Evolutionary conservation across 2,113 vertebrate species (phyloP), one percentile per base, ranked within the genome.

Genomic region (Leptosomus discolor): DNA sequence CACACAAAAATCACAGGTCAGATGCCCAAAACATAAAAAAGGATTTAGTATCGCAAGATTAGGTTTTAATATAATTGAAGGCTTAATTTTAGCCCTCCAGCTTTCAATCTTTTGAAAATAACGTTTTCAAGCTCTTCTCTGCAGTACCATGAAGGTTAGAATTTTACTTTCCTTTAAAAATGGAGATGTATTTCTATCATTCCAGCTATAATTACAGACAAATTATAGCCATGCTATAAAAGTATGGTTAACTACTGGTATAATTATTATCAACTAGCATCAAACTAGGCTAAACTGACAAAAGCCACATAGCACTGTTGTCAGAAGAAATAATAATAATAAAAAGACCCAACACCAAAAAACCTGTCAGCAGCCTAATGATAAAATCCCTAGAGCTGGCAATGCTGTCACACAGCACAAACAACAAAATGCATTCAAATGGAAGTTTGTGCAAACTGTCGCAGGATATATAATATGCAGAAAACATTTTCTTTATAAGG

Each of bases 1-100:
- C 67, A 51, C 26, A 60, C 53, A 32, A 36, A 94, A 90, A 54
- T 58, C 46, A 2, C 93, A 94, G 86, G 84, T 79, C 57, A 79
- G 81, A 76, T 36, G 53, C 65, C 75, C 37, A 26, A 94, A 96
- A 93, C 60, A 82, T n/a, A 53, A 68, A 92, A 85, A 81, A 76
- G 68, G 77, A 94, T 92, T 95, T 87, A 63, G 30, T 64, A 75
- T 69, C 93, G 82, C 37, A 79, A 82, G 87, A 93, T 96, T 76
- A 94, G 39, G 24, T 43, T 94, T 85, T 82, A 88, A 90, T 79
- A 21, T 60, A 93, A 96, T 76, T 48, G 81, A 75, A 88, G 57
- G 85, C 65, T 96, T 94, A 84, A 92, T 95, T 94, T 96, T 65
- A 96, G 65, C 81, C 96, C 90, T 91, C 74, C 29, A 87, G 92